Evolutionary conservation across 2,888 invertebrate species (phyloP), one percentile per base, ranked within the genome.

Genomic region (Acronicta leporina): DNA sequence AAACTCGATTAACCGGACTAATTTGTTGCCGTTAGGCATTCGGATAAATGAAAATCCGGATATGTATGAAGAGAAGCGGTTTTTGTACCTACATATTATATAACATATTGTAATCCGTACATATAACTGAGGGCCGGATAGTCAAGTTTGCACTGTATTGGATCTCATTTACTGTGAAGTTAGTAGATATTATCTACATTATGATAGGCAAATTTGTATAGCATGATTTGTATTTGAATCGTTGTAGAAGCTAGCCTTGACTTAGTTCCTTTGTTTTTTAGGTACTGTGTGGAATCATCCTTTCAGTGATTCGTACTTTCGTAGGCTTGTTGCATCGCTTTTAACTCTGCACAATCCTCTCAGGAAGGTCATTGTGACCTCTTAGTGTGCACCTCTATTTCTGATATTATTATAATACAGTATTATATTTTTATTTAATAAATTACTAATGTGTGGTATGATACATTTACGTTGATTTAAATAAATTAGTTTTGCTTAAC

Each of bases 351-450:
- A 73, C 57, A 30, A 30, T 50, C 15, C 41, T 20, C 9, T 49
- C n/a, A 25, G 45, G 38, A 49, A 47, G 35, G 46, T 30, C 16
- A 51, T 46, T 44, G 75, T 58, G 56, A 48, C 54, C 38, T 50
- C 33, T 35, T 53, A 33, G 35, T 60, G 61, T 64, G 75, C 77
- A 76, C 75, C 38, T 46, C 43, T 62, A 63, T 52, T 70, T 68
- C 61, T 73, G 75, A 73, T 73, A 53, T 76, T 81, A 69, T 67
- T 73, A 81, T 74, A 70, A 75, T 74, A 71, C 69, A 78, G 75
- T 77, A 75, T 77, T 73, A 74, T 68, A 75, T 71, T 67, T 62
- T 71, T 20, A 63, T 64, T 67, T 60, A 47, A 52, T 67, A 68
- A 67, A 73, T 65, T 65, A 66, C 60, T 76, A 67, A 70, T 72